A percentile compares a stretch with the other conserved stretches of the same genome.
phyloP scores from a whole-genome alignment of 2,113 vertebrate species.

The Ictalurus furcatus region DNA sequence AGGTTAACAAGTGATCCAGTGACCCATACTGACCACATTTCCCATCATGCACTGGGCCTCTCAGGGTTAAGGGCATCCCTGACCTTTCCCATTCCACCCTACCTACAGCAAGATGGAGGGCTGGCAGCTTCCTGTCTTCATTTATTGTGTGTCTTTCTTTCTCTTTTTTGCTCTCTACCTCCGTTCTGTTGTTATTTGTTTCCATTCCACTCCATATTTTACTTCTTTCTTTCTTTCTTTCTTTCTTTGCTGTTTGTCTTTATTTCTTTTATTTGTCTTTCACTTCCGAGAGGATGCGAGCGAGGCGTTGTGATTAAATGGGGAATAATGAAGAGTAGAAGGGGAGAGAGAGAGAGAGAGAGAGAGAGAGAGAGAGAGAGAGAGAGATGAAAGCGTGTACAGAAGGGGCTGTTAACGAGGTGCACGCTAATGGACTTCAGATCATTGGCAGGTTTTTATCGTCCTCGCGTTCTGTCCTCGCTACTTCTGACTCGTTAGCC shows the following conservation, averaged over 20 bases:
- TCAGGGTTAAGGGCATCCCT: slow-evolving; percentile 56
- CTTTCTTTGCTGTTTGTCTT: not conserved
- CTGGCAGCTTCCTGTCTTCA: slow-evolving; percentile 38
- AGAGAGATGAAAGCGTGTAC: not conserved
- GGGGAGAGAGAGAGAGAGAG: not conserved
- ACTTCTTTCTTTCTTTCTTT: not conserved
- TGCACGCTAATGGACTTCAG: not conserved
- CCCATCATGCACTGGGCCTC: slow-evolving; percentile 54
- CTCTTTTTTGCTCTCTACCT: not conserved
- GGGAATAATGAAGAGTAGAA: not conserved
- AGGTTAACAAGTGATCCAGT: slow-evolving; percentile 60
- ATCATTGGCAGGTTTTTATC: not conserved
- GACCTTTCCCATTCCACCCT: slow-evolving; percentile 53
- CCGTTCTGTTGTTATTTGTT: not conserved
- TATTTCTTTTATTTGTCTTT: not conserved
- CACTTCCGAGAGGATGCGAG: not conserved
- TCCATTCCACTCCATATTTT: not conserved
- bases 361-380: not conserved
- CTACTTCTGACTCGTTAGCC: no score
- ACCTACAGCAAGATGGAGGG: slow-evolving; percentile 57
- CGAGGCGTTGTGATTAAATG: not conserved
- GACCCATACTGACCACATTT: slow-evolving; percentile 52
- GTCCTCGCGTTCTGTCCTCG: not conserved
- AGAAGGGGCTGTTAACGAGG: not conserved
- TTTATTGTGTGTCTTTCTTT: not conserved